Conservation (phyloP, 2,797 vertebrate species). For the Acanthopagrus latus region DNA sequence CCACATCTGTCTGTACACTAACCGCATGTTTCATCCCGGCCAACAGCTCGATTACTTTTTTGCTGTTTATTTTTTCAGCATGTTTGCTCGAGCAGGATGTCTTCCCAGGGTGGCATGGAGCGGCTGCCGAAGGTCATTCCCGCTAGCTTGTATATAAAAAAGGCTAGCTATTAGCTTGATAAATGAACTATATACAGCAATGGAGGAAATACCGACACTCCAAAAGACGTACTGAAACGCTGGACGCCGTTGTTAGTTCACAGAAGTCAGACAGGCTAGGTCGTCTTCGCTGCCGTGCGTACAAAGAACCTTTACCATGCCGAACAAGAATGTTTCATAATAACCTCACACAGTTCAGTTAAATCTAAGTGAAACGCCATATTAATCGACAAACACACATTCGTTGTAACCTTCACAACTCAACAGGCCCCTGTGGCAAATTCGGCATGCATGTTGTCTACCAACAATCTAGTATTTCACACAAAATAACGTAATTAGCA, state of each 20-base stretch:
- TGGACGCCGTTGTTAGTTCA: too few relatives aligned
- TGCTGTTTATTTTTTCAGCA: conserved; percentile 42
- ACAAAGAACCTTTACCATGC: too few relatives aligned
- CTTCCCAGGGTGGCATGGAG: conserved; percentile 62
- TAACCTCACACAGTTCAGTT: fast-evolving
- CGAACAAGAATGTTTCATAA: neutral
- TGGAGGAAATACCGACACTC: fast-evolving
- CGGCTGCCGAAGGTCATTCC: conserved; percentile 77
- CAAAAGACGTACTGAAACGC: neutral
- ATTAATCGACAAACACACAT: fast-evolving
- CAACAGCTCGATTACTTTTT: neutral
- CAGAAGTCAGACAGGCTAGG: neutral
- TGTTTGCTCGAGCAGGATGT: conserved; percentile 70
- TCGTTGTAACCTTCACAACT: fast-evolving
- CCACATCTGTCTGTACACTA: neutral
- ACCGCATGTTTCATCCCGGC: conserved; percentile 60
- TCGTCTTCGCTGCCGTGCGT: neutral
- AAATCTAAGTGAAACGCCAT: fast-evolving
- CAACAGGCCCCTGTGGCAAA: fast-evolving
- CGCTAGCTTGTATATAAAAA: conserved; percentile 30
- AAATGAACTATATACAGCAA: neutral
- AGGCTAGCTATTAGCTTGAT: neutral
- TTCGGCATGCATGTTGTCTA: conserved; percentile 20
- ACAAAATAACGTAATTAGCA: neutral
- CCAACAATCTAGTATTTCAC: fast-evolving